These are phyloP conservation scores for Anguilla marmorata DNA, from an alignment of 2,797 vertebrate genomes.

Conservation along the genomic window DNA sequence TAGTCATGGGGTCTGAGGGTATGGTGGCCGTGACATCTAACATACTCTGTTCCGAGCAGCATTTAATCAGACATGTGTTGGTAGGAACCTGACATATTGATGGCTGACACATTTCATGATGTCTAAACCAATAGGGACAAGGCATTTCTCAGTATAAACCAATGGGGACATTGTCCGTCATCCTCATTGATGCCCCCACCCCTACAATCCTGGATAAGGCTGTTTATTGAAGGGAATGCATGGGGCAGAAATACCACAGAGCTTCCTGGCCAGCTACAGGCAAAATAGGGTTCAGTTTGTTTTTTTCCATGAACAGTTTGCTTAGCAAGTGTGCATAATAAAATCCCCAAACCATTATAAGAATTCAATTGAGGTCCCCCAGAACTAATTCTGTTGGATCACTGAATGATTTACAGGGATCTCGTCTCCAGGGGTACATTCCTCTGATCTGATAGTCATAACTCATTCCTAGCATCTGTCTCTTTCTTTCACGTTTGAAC, in stretches of 20 bases:
- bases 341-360: neutral
- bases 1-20: neutral
- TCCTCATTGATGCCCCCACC: conserved; percentile 40
- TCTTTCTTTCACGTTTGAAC: neutral
- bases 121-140: conserved; percentile 73
- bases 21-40: conserved; percentile 17
- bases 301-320: neutral
- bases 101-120: conserved; percentile 64
- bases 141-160: conserved; percentile 34
- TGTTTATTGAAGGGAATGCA: conserved; percentile 35
- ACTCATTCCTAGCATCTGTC: neutral
- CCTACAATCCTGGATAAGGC: conserved; percentile 24
- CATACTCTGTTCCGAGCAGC: neutral
- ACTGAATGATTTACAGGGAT: neutral
- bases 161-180: conserved; percentile 41
- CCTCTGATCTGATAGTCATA: neutral
- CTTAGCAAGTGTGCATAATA: neutral
- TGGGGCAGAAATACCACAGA: conserved; percentile 5
- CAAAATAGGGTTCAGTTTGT: neutral
- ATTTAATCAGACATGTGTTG: neutral
- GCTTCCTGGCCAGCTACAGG: neutral
- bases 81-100: conserved; percentile 46
- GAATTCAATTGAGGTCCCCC: neutral
- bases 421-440: neutral
- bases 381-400: neutral